Conservation (phyloP, 2,113 vertebrate species). For the human region DNA sequence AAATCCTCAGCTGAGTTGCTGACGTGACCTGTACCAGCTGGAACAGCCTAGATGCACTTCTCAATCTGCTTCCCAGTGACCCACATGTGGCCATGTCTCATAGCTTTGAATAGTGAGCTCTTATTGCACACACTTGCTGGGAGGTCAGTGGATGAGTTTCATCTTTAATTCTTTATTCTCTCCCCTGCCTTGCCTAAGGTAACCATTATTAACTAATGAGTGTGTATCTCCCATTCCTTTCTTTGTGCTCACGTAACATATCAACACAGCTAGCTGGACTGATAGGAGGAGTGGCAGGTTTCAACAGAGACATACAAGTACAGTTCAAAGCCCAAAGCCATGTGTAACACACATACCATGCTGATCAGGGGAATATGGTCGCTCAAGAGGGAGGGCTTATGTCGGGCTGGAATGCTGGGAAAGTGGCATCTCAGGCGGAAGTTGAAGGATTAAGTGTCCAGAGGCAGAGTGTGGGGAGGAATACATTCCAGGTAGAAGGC, state of each 20-base stretch:
- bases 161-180: background rate
- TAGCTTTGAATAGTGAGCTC: background rate
- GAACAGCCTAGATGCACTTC: background rate
- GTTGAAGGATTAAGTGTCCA: background rate
- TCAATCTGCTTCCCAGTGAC: rapidly evolving
- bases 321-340: background rate
- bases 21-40: background rate
- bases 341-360: rapidly evolving
- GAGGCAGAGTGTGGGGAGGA: background rate
- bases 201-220: background rate
- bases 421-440: background rate
- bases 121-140: background rate
- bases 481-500: background rate
- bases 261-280: background rate
- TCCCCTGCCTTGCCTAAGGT: background rate
- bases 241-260: background rate
- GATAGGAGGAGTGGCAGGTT: background rate
- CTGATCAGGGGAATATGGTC: rapidly evolving
- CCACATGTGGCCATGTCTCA: rapidly evolving
- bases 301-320: background rate
- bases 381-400: too few species aligned
- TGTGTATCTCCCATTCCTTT: too few species aligned
- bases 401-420: background rate
- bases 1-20: rapidly evolving
- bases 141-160: background rate